Conservation (phyloP, 1,140 invertebrate genomes). For the Triops longicaudatus region DNA sequence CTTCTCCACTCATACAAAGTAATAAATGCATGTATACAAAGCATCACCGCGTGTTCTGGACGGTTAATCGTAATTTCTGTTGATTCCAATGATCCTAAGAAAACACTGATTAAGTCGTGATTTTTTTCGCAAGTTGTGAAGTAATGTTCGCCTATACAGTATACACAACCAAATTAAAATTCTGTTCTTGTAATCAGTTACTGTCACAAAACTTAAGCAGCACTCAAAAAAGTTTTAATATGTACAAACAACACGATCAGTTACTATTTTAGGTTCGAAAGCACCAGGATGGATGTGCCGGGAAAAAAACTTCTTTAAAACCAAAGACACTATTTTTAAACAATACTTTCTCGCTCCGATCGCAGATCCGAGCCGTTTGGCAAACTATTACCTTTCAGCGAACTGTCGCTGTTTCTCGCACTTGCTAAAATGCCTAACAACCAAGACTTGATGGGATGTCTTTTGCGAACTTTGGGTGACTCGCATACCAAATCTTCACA, state of each 20-base stretch:
- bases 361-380: neutral
- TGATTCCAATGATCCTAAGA: too few species aligned
- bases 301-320: neutral
- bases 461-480: neutral
- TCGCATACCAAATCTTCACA: constrained; percentile 21
- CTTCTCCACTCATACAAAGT: too few species aligned
- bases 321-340: neutral
- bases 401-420: neutral
- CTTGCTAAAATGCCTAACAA: neutral
- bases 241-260: neutral
- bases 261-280: neutral
- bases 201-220: too few species aligned
- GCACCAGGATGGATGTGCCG: neutral
- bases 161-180: too few species aligned
- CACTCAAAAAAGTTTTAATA: neutral
- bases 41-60: too few species aligned
- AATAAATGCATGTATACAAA: too few species aligned
- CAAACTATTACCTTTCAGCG: neutral
- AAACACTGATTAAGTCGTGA: too few species aligned
- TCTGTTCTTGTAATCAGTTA: too few species aligned
- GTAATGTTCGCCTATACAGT: too few species aligned
- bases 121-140: too few species aligned
- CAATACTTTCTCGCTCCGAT: neutral
- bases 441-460: constrained; percentile 1
- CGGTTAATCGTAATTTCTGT: too few species aligned